These are phyloP conservation scores for Exaiptasia diaphana DNA, from an alignment of 64 coral and sea anemone genomes.

Conservation along the genomic window DNA sequence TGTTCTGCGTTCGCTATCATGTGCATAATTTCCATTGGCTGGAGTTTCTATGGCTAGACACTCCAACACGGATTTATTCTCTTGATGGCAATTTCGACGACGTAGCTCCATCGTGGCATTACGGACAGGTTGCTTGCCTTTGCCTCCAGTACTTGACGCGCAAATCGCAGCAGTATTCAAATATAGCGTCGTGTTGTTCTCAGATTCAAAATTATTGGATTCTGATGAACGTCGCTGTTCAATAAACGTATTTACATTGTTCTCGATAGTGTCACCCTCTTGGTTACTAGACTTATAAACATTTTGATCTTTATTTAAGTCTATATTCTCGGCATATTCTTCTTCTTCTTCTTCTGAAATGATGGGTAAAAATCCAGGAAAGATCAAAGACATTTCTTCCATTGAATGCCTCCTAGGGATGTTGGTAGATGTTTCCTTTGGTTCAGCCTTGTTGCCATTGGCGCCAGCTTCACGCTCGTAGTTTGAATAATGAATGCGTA, in stretches of 20 bases:
- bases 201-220: background rate
- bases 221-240: too few relatives aligned
- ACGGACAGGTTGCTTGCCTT: too few relatives aligned
- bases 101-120: too few relatives aligned
- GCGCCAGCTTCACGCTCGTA: slow-evolving; percentile 52
- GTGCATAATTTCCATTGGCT: too few relatives aligned
- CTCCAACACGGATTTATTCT: too few relatives aligned
- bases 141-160: too few relatives aligned
- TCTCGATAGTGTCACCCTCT: background rate
- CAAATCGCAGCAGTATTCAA: too few relatives aligned
- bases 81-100: too few relatives aligned
- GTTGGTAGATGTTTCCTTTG: background rate
- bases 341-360: slow-evolving; percentile 72
- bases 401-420: slow-evolving; percentile 67
- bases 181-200: too few relatives aligned
- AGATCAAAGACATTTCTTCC: slow-evolving; percentile 90
- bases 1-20: too few relatives aligned
- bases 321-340: slow-evolving; percentile 38
- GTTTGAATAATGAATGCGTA: slow-evolving; percentile 68
- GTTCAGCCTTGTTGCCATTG: background rate
- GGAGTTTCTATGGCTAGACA: too few relatives aligned
- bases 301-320: background rate
- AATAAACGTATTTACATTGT: background rate
- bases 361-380: slow-evolving; percentile 72
- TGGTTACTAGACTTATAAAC: background rate